Conservation (phyloP, 1,140 invertebrate genomes). For the Aradophagus sp. region DNA sequence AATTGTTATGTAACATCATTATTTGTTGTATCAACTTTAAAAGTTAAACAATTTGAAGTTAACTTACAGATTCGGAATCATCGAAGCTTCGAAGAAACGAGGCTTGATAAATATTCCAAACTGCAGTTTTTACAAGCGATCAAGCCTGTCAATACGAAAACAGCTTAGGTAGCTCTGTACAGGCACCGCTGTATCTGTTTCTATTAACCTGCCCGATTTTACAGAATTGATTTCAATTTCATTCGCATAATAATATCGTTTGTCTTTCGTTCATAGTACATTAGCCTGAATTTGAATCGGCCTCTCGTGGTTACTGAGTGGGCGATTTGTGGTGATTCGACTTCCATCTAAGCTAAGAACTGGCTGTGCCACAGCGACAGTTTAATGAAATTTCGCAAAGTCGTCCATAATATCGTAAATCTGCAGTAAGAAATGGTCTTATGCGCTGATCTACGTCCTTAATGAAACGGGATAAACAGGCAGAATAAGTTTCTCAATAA, state of each 20-base stretch:
- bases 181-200: conserved; percentile 27
- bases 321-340: conserved; percentile 53
- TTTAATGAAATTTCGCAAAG: conserved; percentile 57
- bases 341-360: conserved; percentile 54
- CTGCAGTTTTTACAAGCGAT: background rate
- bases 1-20: too few species aligned
- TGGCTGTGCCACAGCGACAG: conserved; percentile 39
- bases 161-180: conserved; percentile 7
- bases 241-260: conserved; percentile 54
- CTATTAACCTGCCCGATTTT: conserved; percentile 42
- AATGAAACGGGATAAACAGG: conserved; percentile 37
- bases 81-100: too few species aligned
- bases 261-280: conserved; percentile 53
- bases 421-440: conserved; percentile 28
- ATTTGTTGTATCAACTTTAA: too few species aligned
- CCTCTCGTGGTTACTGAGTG: conserved; percentile 43
- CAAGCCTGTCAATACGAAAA: conserved; percentile 14
- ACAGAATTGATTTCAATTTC: conserved; percentile 45
- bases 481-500: conserved; percentile 36
- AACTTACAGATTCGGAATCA: too few species aligned
- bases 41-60: too few species aligned
- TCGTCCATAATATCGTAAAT: conserved; percentile 50
- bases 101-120: too few species aligned
- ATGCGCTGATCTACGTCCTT: conserved; percentile 22
- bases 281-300: conserved; percentile 45